Evolutionary conservation across 2,888 invertebrate genomes (phyloP), one percentile per base, ranked within the genome.

Genomic region (Neelides folsomi): DNA sequence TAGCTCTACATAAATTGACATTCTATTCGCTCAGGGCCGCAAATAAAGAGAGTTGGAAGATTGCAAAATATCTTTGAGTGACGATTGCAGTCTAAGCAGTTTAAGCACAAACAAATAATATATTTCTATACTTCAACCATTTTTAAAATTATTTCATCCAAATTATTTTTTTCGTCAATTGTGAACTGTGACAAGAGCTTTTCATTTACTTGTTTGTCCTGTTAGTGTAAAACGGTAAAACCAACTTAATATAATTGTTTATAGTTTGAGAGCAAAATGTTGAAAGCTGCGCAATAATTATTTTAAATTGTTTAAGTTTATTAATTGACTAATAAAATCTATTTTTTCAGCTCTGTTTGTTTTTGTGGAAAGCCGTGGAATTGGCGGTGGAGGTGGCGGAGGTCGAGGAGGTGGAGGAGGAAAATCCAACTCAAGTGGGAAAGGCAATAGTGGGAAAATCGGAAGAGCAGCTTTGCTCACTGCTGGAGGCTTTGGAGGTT

Each of bases 361-460:
- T 15, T 13, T 51, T 16, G 52, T 47, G 1, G 44, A 50, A 13
- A 46, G 36, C 1, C 48, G 39, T 42, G 51, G 53, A 8, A 49
- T 52, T 13, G 38, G 55, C 10, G 49, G 56, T 8, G 48, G 54
- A 15, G 47, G 53, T 39, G 53, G 56, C 37, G 35, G 52, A 6
- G 40, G 47, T n/a, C 16, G 49, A n/a, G 37, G 50, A 8, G 43
- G 51, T 34, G 42, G 56, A 42, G 53, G 54, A 13, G 45, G 49
- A 12, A 39, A 52, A 27, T 15, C 35, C 15, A 16, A 34, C n/a
- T 40, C 51, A n/a, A 47, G 57, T 9, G 53, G 53, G 16, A 27
- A n/a, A n/a, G n/a, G n/a, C n/a, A n/a, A n/a, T n/a, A 15, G 18
- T 38, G 47, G 49, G 13, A 49, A 47, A 12, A 12, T 43, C 43